Base-by-base conservation (phyloP, 2,113 vertebrate species). In the Furnarius figulus region DNA sequence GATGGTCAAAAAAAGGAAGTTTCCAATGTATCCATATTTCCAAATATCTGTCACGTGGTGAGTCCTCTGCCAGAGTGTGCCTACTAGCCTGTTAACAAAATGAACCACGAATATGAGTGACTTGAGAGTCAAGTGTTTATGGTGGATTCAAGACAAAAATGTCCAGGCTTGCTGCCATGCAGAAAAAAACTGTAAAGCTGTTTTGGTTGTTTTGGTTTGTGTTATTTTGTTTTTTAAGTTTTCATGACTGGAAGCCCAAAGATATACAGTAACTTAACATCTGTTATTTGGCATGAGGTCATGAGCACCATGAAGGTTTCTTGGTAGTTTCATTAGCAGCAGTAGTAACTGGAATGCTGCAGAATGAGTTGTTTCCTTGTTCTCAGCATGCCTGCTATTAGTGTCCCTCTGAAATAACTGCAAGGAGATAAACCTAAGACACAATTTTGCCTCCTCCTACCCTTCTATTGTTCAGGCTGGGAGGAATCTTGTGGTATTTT, bases 121-220 rank as follows among this genome's bases (percentile, higher is more conserved):
- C 87, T 96, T 81, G 85, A 97, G 89, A 97, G 93, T 97, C 91
- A 97, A 97, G 97, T 98, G 95, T 98, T 98, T 98, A 97, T 95
- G 83, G 77, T 98, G 97, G 96, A 98, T 90, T 79, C 23, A 76
- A 95, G 97, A 97, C 97, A 98, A 97, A 97, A 98, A 98, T 95
- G 87, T 97, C 95, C 90, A 98, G 98, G 97, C 97, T 96, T 91
- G 44, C 46, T 98, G 98, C 97, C 97, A 98, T 59, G 19, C 58
- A 82, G 75, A 83, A 89, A 73, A 73, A 92, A 89, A 25, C 44
- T 87, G 52, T 78, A 89, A 97, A 94, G 50, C 31, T 27, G 66
- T 53, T 84, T 81, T 63, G 89, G 79, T 46, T 84, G 68, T 47
- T 62, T 78, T 71, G n/a, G 16, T 68, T 70, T 87, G 39, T 44